Conservation (phyloP, 2,113 vertebrate species). For the Plecturocebus donacophilus region DNA sequence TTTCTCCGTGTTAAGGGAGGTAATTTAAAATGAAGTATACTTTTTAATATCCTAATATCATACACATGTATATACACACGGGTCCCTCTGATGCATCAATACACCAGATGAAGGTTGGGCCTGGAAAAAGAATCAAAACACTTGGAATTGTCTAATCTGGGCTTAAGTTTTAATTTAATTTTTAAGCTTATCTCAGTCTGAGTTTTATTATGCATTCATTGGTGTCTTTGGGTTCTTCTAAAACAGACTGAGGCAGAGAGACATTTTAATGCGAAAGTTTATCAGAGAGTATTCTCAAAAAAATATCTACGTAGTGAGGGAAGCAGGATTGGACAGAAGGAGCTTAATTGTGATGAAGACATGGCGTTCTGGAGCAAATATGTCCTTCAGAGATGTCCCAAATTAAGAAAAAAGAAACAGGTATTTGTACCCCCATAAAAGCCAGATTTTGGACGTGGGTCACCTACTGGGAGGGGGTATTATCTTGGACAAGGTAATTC, state of each 20-base stretch:
- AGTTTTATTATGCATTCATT: neutral
- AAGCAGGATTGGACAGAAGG: neutral
- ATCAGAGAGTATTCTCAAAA: neutral
- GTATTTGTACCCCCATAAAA: neutral
- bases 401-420: neutral
- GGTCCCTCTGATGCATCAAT: neutral
- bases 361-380: neutral
- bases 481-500: neutral
- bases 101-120: accelerated
- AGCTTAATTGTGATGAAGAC: neutral
- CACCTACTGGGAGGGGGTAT: accelerated
- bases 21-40: neutral
- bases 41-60: neutral
- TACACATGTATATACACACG: neutral
- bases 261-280: neutral
- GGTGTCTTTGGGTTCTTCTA: neutral
- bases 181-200: neutral
- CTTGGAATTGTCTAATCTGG: neutral
- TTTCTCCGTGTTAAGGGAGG: neutral
- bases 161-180: neutral
- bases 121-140: neutral
- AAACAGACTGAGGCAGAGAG: neutral
- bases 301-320: no score
- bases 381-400: neutral
- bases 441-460: neutral